phyloP scores from a whole-genome alignment of 1,140 invertebrate genomes.

The Aplysia californica region DNA sequence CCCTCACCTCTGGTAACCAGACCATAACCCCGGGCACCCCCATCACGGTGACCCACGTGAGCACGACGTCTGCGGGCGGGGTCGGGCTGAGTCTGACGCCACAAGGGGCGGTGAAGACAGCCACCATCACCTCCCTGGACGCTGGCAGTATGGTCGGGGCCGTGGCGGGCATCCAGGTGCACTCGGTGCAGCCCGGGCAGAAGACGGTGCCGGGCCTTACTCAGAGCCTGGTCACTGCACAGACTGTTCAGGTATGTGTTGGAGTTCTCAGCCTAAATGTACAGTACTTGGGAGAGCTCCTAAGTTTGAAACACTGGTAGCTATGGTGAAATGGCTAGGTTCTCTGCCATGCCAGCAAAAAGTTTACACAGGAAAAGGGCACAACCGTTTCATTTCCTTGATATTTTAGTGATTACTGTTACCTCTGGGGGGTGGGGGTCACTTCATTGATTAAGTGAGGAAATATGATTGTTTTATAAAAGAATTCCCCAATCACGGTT shows the following conservation, averaged over 20 bases:
- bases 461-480: too few species aligned
- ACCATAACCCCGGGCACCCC: slow-evolving; percentile 40
- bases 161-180: slow-evolving; percentile 15
- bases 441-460: too few species aligned
- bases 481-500: too few species aligned
- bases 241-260: slow-evolving; percentile 25
- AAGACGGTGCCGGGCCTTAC: slow-evolving; percentile 9
- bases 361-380: background rate
- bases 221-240: slow-evolving; percentile 33
- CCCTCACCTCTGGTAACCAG: slow-evolving; percentile 38
- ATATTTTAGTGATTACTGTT: too few species aligned
- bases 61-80: background rate
- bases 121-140: slow-evolving; percentile 23
- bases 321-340: too few species aligned
- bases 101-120: background rate
- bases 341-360: too few species aligned
- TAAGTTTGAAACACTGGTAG: background rate
- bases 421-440: too few species aligned
- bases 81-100: slow-evolving; percentile 15
- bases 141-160: background rate
- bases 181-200: slow-evolving; percentile 23
- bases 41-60: slow-evolving; percentile 39
- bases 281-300: too few species aligned
- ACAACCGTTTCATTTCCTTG: background rate
- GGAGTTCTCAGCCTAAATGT: background rate